Percentiles rank a stretch among this genome's conserved stretches.
phyloP scores from a whole-genome alignment of 2,888 invertebrate species.

The Pandemis heparana region DNA sequence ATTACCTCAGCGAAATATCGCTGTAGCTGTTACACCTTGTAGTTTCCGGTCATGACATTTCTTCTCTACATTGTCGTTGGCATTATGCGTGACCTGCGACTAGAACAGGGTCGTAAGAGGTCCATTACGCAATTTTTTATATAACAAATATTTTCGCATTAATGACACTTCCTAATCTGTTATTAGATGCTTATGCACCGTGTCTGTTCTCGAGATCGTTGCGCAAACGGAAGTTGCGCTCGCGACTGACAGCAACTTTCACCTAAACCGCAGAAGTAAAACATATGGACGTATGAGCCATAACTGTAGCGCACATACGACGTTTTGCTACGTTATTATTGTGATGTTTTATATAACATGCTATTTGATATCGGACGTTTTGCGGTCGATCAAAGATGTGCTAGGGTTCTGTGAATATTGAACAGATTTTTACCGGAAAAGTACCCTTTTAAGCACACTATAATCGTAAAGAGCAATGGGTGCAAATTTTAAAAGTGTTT shows the following conservation, averaged over 20 bases:
- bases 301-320: constrained; percentile 6
- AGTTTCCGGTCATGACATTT: too few relatives aligned
- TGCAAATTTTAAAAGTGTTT: too few relatives aligned
- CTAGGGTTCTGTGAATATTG: neutral
- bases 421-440: neutral
- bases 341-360: constrained; percentile 25
- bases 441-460: too few relatives aligned
- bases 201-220: constrained; percentile 17
- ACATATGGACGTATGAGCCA: constrained; percentile 31
- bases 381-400: constrained; percentile 17
- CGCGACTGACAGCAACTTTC: constrained; percentile 30
- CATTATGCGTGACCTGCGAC: too few relatives aligned
- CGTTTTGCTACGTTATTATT: neutral
- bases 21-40: too few relatives aligned
- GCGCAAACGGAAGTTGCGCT: constrained; percentile 27
- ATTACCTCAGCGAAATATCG: too few relatives aligned
- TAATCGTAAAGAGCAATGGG: too few relatives aligned
- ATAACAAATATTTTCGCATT: neutral
- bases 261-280: constrained; percentile 9
- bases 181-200: constrained; percentile 12
- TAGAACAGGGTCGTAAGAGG: too few relatives aligned
- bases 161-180: constrained; percentile 21
- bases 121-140: too few relatives aligned
- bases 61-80: too few relatives aligned
- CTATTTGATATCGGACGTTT: neutral